Base-by-base conservation (phyloP, 1,140 invertebrate genomes). In the Riptortus pedestris region DNA sequence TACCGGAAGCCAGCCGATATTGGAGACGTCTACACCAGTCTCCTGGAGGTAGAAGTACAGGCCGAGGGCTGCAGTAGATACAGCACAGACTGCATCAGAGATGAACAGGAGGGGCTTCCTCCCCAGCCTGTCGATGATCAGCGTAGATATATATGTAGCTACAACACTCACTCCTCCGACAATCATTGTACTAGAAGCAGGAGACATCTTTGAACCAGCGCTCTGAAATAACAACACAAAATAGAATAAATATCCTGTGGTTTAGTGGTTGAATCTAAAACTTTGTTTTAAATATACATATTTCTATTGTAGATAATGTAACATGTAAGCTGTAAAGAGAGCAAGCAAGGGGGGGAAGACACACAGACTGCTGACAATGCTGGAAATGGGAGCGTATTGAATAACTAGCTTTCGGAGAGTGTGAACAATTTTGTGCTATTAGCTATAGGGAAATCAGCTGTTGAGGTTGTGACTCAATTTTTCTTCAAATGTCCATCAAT, bases 151-250 rank as follows among this genome's bases (percentile, higher is more conserved):
- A 64, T 86, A 81, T 0, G 86, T 88, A 0, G 84, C 82, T 0
- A 83, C 70, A 0, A 93, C 84, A 75, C 91, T 86, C 55, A 93
- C 85, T 2, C 80, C 78, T 26, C 88, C 90, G 27, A 93, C 80
- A 47, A 91, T 80, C 51, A 92, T 88, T 0, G 88, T 81, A 3
- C 79, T 76, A 12, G 81, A 70, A 27, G 77, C 73, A 0, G 81
- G 64, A 11, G 79, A 68, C 9, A 90, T 77, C 2, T 73, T 65
- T 18, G 77, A 81, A 52, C 82, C 79, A 7, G 85, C 79, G n/a
- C 73, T 77, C 51, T 72, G 67, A 9, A 69, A 66, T 18, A 38
- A 67, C 24, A 45, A 28, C 1, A 52, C 22, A 12, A 20, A 26
- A 11, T 16, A n/a, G 1, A 9, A 24, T 55, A 18, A 22, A 7